A percentile compares a stretch with the other conserved stretches of the same genome.
These are phyloP conservation scores for Thumatha senex DNA, from an alignment of 2,888 invertebrate genomes.

Conservation along the genomic window DNA sequence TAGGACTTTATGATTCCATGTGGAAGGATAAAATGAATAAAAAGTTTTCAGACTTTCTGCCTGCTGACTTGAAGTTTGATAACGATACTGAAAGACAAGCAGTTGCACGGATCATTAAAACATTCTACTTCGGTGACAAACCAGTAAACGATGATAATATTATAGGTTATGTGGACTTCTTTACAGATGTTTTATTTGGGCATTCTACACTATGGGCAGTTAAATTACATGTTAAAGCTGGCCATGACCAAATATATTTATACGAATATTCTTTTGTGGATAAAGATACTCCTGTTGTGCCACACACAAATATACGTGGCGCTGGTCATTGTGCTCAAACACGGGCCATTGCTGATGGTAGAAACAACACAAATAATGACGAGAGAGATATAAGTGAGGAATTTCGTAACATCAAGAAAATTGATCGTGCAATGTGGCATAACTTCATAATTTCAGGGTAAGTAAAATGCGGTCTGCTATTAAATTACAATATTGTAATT, in stretches of 20 bases:
- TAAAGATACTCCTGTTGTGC: slow-evolving; percentile 24
- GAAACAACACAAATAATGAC: not conserved
- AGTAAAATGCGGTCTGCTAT: too few species aligned
- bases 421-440: slow-evolving; percentile 44
- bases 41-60: slow-evolving; percentile 58
- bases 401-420: slow-evolving; percentile 29
- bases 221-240: slow-evolving; percentile 36
- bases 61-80: slow-evolving; percentile 49
- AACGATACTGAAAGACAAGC: slow-evolving; percentile 37
- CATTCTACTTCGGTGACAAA: slow-evolving; percentile 46
- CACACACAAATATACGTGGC: slow-evolving; percentile 37
- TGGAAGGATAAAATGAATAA: slow-evolving; percentile 53
- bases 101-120: slow-evolving; percentile 41
- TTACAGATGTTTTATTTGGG: slow-evolving; percentile 43
- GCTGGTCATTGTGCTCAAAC: slow-evolving; percentile 45
- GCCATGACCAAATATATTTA: slow-evolving; percentile 42
- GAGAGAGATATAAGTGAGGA: slow-evolving; percentile 26
- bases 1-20: slow-evolving; percentile 33
- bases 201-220: slow-evolving; percentile 36
- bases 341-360: slow-evolving; percentile 25
- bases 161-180: slow-evolving; percentile 44
- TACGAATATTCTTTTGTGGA: slow-evolving; percentile 48
- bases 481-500: too few species aligned
- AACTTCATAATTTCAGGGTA: slow-evolving; percentile 54
- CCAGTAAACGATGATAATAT: slow-evolving; percentile 34